phyloP scores from a whole-genome alignment of 2,888 invertebrate genomes.

The Acronicta leporina region DNA sequence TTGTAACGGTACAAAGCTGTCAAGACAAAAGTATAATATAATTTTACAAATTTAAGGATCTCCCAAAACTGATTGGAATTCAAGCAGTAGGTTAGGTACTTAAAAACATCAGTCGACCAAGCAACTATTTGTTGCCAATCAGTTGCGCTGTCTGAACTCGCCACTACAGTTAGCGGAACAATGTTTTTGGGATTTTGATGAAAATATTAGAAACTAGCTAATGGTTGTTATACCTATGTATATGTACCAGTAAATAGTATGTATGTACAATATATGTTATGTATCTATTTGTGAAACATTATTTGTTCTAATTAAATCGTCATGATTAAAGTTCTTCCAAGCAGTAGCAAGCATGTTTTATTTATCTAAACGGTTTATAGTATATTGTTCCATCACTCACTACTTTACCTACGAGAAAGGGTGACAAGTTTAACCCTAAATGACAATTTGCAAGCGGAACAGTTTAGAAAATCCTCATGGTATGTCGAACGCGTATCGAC shows the following conservation, averaged over 20 bases:
- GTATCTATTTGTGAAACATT: conserved; percentile 57
- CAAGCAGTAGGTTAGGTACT: too few species aligned
- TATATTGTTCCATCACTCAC: too few species aligned
- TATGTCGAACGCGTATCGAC: too few species aligned
- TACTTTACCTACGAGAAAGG: too few species aligned
- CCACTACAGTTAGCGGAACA: conserved; percentile 52
- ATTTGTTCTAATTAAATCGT: conserved; percentile 76
- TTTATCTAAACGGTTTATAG: too few species aligned
- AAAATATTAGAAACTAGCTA: conserved; percentile 62
- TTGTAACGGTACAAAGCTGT: too few species aligned
- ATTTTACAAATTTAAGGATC: too few species aligned
- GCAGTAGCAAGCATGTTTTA: conserved; percentile 21
- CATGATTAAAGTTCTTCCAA: conserved; percentile 85
- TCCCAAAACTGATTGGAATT: too few species aligned
- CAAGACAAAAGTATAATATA: not conserved
- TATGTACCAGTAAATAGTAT: conserved; percentile 66
- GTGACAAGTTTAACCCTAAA: too few species aligned
- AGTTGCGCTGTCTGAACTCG: conserved; percentile 28
- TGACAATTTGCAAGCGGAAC: too few species aligned
- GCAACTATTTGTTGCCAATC: not conserved
- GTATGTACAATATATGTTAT: conserved; percentile 57
- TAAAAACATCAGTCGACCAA: not conserved
- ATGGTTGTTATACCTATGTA: conserved; percentile 69
- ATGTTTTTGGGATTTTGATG: conserved; percentile 65
- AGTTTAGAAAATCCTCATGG: too few species aligned